Conservation (phyloP, 2,888 invertebrate species). For the Drosophila atripex region DNA sequence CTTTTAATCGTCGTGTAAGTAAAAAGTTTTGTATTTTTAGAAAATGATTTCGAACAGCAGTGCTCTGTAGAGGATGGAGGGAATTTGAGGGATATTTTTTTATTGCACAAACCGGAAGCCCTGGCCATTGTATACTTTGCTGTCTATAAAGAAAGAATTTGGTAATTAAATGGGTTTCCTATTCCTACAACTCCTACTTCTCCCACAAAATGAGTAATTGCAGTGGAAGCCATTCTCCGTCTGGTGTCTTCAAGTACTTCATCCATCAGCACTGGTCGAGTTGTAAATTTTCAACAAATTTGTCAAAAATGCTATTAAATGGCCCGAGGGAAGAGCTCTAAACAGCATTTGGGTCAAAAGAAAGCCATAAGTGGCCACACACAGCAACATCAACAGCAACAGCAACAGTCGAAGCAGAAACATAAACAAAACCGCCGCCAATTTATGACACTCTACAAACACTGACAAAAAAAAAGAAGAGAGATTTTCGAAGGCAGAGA, state of each 20-base stretch:
- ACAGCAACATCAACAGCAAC: slow-evolving; percentile 26
- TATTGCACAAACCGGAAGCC: background rate
- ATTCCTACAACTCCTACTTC: too few species aligned
- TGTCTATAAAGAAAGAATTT: background rate
- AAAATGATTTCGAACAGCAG: slow-evolving; percentile 33
- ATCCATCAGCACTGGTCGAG: slow-evolving; percentile 51
- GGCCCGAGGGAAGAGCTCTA: slow-evolving; percentile 28
- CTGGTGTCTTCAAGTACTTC: slow-evolving; percentile 22
- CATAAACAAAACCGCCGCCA: slow-evolving; percentile 50
- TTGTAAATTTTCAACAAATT: slow-evolving; percentile 71
- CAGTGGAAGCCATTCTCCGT: slow-evolving; percentile 12
- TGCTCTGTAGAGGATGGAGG: background rate
- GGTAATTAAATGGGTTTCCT: background rate
- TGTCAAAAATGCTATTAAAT: slow-evolving; percentile 71
- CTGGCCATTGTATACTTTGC: background rate
- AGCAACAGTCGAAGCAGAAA: slow-evolving; percentile 30
- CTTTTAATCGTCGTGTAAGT: slow-evolving; percentile 69
- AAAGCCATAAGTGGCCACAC: slow-evolving; percentile 28
- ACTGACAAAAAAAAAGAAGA: slow-evolving; percentile 29
- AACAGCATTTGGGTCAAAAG: slow-evolving; percentile 36
- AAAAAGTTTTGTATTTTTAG: slow-evolving; percentile 64
- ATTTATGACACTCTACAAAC: slow-evolving; percentile 47
- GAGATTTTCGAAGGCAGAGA: slow-evolving; percentile 19
- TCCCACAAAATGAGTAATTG: slow-evolving; percentile 5
- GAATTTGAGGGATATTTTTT: background rate